Conservation (phyloP, 2,113 vertebrate species). For the Fulmarus glacialis region DNA sequence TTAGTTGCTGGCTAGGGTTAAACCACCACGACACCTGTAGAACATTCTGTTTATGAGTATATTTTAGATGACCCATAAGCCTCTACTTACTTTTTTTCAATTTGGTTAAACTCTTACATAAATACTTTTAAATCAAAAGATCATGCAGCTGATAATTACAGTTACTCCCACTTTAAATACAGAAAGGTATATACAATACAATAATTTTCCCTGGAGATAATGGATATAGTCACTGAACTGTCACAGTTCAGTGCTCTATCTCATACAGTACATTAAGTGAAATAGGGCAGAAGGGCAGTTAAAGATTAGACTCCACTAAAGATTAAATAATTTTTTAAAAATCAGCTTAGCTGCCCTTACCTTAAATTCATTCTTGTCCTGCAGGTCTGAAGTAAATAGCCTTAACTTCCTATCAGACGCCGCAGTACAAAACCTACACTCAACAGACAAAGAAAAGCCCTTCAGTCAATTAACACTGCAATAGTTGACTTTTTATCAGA, state of each 20-base stretch:
- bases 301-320: not conserved
- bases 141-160: not conserved
- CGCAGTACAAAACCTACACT: conserved; percentile 90
- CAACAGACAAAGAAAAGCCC: not conserved
- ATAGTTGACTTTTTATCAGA: not conserved
- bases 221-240: not conserved
- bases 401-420: conserved; percentile 89
- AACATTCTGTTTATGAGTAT: not conserved
- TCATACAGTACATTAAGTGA: not conserved
- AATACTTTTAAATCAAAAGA: not conserved
- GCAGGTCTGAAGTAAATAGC: conserved; percentile 91
- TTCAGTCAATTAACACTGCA: not conserved
- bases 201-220: not conserved
- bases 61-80: not conserved
- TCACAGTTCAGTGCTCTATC: not conserved
- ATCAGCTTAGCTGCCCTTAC: conserved; percentile 71
- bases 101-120: not conserved
- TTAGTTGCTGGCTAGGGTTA: too few species aligned
- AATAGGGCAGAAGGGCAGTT: not conserved
- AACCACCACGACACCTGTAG: not conserved
- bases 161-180: not conserved
- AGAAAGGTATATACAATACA: not conserved
- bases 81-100: not conserved
- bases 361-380: conserved; percentile 89
- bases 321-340: not conserved